Percentiles rank a stretch among this genome's conserved stretches.
phyloP scores from a whole-genome alignment of 2,113 vertebrate genomes.

The Brienomyrus longianalis region DNA sequence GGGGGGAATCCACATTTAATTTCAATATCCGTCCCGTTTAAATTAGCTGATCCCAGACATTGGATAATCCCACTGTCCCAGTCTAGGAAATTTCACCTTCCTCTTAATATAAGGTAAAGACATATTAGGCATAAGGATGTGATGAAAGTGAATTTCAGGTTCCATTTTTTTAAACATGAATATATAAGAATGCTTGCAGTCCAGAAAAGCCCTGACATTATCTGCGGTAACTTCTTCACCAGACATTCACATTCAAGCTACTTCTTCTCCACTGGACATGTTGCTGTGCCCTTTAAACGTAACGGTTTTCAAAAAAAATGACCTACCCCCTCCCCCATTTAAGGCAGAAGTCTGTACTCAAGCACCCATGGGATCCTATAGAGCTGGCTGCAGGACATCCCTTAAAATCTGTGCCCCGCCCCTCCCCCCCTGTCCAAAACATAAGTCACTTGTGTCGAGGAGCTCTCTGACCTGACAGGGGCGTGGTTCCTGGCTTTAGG shows the following conservation, averaged over 20 bases:
- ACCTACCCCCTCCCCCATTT: neutral
- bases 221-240: neutral
- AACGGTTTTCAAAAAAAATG: neutral
- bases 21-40: neutral
- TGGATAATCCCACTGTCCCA: too few relatives aligned
- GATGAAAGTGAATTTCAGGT: neutral
- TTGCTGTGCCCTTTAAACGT: neutral
- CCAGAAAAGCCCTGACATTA: neutral
- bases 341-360: neutral
- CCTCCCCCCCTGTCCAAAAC: neutral
- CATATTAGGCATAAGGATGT: neutral
- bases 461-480: neutral
- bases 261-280: neutral
- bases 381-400: neutral
- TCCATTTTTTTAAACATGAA: neutral
- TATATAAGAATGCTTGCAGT: neutral
- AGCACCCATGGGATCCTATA: neutral
- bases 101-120: neutral
- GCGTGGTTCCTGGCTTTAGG: neutral
- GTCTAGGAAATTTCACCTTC: neutral
- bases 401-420: neutral
- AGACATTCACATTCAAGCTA: neutral
- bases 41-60: neutral
- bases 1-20: neutral
- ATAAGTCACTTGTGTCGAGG: neutral